A percentile compares a stretch with the other conserved stretches of the same genome.
Conservation (phyloP, 2,113 vertebrate genomes). For the Grammomys dolichurus region DNA sequence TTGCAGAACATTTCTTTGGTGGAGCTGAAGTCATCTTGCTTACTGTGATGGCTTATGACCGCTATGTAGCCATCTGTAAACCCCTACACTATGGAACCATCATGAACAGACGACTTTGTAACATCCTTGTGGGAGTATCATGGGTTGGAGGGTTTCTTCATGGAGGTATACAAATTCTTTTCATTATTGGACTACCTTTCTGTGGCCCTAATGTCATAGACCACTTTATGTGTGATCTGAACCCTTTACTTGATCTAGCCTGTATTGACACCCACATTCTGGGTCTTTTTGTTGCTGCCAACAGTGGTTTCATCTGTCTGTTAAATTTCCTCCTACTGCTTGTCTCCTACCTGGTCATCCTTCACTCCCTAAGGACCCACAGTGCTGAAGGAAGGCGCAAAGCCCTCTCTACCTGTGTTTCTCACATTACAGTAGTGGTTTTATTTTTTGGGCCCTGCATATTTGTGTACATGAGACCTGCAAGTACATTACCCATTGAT, state of each 20-base stretch:
- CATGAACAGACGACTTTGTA: slow-evolving; percentile 48
- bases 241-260: slow-evolving; percentile 68
- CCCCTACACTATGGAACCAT: slow-evolving; percentile 73
- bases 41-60: slow-evolving; percentile 81
- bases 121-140: background rate
- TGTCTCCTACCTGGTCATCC: slow-evolving; percentile 65
- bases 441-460: slow-evolving; percentile 81
- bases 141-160: slow-evolving; percentile 80
- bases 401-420: slow-evolving; percentile 81
- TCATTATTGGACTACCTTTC: slow-evolving; percentile 71
- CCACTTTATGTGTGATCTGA: slow-evolving; percentile 82
- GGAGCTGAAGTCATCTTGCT: slow-evolving; percentile 79
- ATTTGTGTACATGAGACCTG: slow-evolving; percentile 69
- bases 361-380: slow-evolving; percentile 59
- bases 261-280: background rate
- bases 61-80: slow-evolving; percentile 77
- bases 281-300: slow-evolving; percentile 31
- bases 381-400: slow-evolving; percentile 10
- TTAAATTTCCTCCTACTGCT: slow-evolving; percentile 79
- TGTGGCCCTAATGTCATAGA: slow-evolving; percentile 79
- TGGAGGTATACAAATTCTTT: slow-evolving; percentile 74
- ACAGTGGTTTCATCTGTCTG: slow-evolving; percentile 67
- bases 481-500: slow-evolving; percentile 42
- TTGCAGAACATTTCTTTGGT: slow-evolving; percentile 77
- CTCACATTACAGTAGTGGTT: slow-evolving; percentile 79